phyloP scores from a whole-genome alignment of 2,888 invertebrate genomes.

The Drosophila ezoana region DNA sequence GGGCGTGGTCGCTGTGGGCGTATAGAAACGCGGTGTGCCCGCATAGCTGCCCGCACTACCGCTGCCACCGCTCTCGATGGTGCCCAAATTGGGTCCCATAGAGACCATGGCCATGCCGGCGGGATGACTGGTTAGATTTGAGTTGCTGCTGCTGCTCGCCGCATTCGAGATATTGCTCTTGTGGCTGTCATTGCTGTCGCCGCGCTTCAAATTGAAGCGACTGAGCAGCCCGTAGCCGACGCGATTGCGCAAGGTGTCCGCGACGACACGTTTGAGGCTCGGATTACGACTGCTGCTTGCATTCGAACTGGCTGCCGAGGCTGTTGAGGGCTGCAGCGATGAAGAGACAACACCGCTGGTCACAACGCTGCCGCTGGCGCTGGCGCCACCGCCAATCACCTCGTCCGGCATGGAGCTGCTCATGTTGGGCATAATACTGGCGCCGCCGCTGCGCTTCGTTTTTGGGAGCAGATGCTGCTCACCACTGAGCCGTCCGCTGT shows the following conservation, averaged over 20 bases:
- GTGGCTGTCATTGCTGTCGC: slow-evolving; percentile 80
- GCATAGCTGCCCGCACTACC: slow-evolving; percentile 80
- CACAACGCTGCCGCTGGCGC: slow-evolving; percentile 15
- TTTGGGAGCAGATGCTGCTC: slow-evolving; percentile 76
- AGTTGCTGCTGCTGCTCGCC: slow-evolving; percentile 75
- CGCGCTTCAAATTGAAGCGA: slow-evolving; percentile 81
- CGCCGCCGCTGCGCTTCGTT: slow-evolving; percentile 40
- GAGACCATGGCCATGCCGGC: slow-evolving; percentile 62
- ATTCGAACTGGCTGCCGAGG: slow-evolving; percentile 82
- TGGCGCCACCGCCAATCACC: slow-evolving; percentile 49
- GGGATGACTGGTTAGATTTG: slow-evolving; percentile 73
- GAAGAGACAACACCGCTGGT: slow-evolving; percentile 47
- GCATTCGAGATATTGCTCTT: slow-evolving; percentile 80
- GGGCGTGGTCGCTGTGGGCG: slow-evolving; percentile 60
- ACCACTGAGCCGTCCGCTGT: slow-evolving; percentile 62
- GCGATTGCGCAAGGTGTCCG: slow-evolving; percentile 70
- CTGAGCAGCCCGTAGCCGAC: slow-evolving; percentile 57
- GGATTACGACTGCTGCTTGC: slow-evolving; percentile 73
- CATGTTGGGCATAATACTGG: slow-evolving; percentile 67
- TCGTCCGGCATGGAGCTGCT: slow-evolving; percentile 82
- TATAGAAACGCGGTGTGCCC: slow-evolving; percentile 74
- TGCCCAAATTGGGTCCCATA: slow-evolving; percentile 62
- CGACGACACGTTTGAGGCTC: slow-evolving; percentile 75
- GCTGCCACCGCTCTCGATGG: slow-evolving; percentile 77
- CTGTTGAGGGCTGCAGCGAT: slow-evolving; percentile 78